A percentile compares a stretch with the other conserved stretches of the same genome.
phyloP scores from a whole-genome alignment of 1,140 invertebrate species.

The Lineus longissimus region DNA sequence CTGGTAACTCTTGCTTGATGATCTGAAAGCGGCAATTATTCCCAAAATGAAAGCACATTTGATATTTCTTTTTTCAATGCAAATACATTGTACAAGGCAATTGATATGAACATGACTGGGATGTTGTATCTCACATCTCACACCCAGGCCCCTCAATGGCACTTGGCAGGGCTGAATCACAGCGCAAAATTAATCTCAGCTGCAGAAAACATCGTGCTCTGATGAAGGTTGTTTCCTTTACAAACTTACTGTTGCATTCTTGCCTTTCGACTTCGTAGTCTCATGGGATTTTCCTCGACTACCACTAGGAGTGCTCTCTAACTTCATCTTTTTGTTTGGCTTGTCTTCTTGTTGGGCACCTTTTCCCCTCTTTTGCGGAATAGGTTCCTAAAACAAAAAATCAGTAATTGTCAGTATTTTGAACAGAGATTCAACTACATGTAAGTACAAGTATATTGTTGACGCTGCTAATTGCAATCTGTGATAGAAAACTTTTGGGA shows the following conservation, averaged over 20 bases:
- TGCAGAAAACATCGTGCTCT: no score
- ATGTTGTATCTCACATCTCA: no score
- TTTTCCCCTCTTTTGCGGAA: conserved; percentile 46
- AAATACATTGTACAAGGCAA: not conserved
- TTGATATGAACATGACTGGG: no score
- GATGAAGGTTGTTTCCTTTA: not conserved
- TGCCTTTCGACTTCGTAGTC: conserved; percentile 34
- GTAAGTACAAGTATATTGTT: no score
- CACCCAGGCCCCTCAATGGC: no score
- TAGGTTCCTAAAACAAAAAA: conserved; percentile 48
- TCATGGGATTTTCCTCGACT: not conserved
- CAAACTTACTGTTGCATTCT: conserved; percentile 32
- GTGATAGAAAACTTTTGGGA: not conserved
- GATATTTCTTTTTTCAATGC: not conserved
- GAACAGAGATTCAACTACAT: no score
- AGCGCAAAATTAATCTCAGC: no score
- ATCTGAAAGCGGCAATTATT: not conserved
- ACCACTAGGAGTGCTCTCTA: no score
- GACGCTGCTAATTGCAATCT: not conserved
- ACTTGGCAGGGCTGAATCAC: no score
- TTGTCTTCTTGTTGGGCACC: conserved; percentile 37
- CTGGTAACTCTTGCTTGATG: conserved; percentile 12
- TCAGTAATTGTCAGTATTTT: no score
- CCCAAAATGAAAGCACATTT: not conserved
- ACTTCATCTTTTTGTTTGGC: conserved; percentile 52